These are phyloP conservation scores for Lithobates sylvaticus DNA, from an alignment of 2,797 vertebrate genomes.

Conservation along the genomic window DNA sequence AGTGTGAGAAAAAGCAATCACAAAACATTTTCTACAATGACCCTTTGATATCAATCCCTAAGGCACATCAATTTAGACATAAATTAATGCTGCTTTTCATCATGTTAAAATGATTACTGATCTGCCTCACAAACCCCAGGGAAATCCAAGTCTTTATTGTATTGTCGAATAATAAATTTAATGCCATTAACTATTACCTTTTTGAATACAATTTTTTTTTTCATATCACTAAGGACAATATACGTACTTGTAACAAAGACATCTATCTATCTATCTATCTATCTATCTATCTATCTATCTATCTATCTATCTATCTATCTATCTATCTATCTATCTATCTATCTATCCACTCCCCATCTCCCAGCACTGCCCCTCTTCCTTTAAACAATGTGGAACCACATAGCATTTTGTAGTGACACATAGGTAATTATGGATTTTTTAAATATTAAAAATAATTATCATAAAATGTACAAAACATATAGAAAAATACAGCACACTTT, in stretches of 20 bases:
- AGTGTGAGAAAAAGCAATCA: slow-evolving; percentile 39
- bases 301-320: too few relatives aligned
- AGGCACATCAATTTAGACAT: slow-evolving; percentile 53
- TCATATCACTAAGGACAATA: background rate
- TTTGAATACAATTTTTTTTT: background rate
- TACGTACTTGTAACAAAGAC: background rate
- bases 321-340: too few relatives aligned
- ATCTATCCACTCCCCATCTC: too few relatives aligned
- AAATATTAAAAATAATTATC: too few relatives aligned
- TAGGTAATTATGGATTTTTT: too few relatives aligned
- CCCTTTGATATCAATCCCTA: slow-evolving; percentile 49
- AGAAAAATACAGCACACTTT: too few relatives aligned
- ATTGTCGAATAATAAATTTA: slow-evolving; percentile 29
- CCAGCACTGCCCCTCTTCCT: too few relatives aligned
- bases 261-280: background rate
- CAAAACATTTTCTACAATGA: slow-evolving; percentile 44
- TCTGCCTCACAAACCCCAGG: slow-evolving; percentile 35
- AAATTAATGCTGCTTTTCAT: slow-evolving; percentile 58
- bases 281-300: too few relatives aligned
- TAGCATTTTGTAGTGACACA: too few relatives aligned
- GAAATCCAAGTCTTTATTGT: slow-evolving; percentile 22
- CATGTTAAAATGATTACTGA: slow-evolving; percentile 53
- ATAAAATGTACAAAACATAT: too few relatives aligned
- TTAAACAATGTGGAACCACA: too few relatives aligned
- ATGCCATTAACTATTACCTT: slow-evolving; percentile 10